Percentiles rank a stretch among this genome's conserved stretches.
phyloP scores from a whole-genome alignment of 2,797 vertebrate species.

The Arrhamphus sclerolepis region DNA sequence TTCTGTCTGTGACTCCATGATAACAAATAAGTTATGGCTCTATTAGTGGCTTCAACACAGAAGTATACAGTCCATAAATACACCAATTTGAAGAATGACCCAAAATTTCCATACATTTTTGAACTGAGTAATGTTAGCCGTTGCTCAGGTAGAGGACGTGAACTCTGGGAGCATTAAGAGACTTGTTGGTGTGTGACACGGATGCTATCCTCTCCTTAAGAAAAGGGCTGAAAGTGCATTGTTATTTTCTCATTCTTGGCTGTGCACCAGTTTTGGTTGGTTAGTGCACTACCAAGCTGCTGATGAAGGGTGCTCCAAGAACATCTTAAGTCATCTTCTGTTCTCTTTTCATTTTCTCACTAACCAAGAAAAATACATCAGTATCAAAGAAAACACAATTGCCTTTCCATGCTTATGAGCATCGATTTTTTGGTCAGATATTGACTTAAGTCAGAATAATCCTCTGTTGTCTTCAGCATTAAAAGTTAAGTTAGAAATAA shows the following conservation, averaged over 20 bases:
- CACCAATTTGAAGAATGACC: constrained; percentile 16
- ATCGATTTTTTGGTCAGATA: constrained; percentile 9
- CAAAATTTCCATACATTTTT: constrained; percentile 24
- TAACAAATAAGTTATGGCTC: no score
- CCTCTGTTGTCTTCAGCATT: constrained; percentile 2
- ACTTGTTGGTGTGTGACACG: no score
- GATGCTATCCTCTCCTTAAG: background rate
- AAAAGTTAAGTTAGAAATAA: constrained; percentile 31
- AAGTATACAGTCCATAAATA: background rate
- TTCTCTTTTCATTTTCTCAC: background rate
- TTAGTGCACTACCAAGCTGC: no score
- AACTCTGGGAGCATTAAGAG: constrained; percentile 1
- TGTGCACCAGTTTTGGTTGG: background rate
- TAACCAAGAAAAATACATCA: constrained; percentile 5
- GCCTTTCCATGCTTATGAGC: constrained; percentile 6
- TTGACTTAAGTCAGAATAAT: constrained; percentile 9
- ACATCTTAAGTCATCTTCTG: no score
- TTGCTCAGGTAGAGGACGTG: constrained; percentile 2
- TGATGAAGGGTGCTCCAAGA: no score
- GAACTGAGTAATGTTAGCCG: constrained; percentile 17
- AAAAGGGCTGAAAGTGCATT: background rate
- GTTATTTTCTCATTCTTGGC: background rate
- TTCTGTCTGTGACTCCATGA: no score
- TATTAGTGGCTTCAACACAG: no score
- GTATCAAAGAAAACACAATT: background rate